Percentiles rank a stretch among this genome's conserved stretches.
Evolutionary conservation across 1,140 invertebrate species (phyloP).

Genomic region (Brachionus rubens): DNA sequence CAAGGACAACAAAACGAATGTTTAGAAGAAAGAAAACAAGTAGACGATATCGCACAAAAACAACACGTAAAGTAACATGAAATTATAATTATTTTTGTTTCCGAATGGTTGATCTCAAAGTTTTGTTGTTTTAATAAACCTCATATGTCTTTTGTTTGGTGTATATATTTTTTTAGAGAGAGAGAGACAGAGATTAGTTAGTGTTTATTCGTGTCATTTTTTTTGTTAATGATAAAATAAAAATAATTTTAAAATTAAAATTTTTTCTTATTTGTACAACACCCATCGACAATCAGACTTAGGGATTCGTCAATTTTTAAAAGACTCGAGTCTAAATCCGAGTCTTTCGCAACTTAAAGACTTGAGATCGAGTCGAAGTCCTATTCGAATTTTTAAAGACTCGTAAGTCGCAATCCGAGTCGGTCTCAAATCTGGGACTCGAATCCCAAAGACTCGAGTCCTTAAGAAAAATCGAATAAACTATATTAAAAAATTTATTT

Average conservation of each 20-base stretch:
- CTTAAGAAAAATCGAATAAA: too few relatives aligned
- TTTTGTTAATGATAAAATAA: neutral
- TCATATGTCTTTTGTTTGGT: neutral
- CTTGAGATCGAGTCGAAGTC: too few relatives aligned
- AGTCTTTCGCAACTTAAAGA: too few relatives aligned
- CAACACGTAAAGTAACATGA: neutral
- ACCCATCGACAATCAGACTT: too few relatives aligned
- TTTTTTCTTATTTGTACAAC: too few relatives aligned
- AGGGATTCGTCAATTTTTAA: too few relatives aligned
- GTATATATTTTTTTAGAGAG: conserved; percentile 10
- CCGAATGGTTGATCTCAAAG: conserved; percentile 20
- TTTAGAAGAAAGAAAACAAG: neutral
- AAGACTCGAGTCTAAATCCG: too few relatives aligned
- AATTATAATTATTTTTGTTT: neutral
- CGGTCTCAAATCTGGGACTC: too few relatives aligned
- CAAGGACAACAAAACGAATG: neutral
- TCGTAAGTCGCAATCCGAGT: too few relatives aligned
- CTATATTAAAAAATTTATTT: too few relatives aligned
- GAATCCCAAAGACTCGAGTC: too few relatives aligned
- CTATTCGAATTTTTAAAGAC: too few relatives aligned
- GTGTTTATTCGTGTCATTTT: neutral
- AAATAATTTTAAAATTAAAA: neutral
- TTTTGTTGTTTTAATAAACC: neutral
- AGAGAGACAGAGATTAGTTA: neutral
- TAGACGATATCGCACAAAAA: neutral